Evolutionary conservation across 2,797 vertebrate genomes (phyloP).

Genomic region (Ibycter americanus): DNA sequence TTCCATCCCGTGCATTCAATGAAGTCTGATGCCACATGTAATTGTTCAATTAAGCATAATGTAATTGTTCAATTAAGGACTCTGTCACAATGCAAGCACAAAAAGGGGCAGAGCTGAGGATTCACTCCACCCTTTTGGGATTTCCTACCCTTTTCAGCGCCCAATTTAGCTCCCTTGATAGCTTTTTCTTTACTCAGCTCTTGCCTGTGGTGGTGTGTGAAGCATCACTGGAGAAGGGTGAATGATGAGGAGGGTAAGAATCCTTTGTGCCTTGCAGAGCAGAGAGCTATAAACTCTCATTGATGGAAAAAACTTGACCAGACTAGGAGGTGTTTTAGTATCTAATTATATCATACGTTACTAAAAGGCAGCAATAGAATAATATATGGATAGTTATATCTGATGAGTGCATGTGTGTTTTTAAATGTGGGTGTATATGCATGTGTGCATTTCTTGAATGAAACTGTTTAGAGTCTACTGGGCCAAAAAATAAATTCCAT

Average conservation of each 20-base stretch:
- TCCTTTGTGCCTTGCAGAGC: not conserved
- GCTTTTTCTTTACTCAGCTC: not conserved
- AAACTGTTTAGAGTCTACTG: not conserved
- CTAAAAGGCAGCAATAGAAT: not conserved
- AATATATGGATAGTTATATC: not conserved
- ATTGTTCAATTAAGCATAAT: not conserved
- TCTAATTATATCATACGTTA: not conserved
- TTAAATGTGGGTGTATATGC: not conserved
- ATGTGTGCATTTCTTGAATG: not conserved
- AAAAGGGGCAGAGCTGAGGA: not conserved
- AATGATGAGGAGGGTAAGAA: not conserved
- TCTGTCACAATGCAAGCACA: not conserved
- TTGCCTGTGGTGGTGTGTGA: not conserved
- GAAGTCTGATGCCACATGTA: not conserved
- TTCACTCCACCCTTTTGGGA: not conserved
- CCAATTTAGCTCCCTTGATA: not conserved
- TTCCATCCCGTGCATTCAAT: not conserved
- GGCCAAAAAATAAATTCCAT: not conserved
- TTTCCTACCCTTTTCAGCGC: not conserved
- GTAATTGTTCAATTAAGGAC: not conserved
- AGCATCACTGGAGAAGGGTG: not conserved
- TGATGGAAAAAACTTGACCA: not conserved
- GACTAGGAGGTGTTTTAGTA: not conserved
- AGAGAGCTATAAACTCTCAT: not conserved
- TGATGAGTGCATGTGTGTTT: not conserved